Conservation (phyloP, 2,113 vertebrate species). For the Oreotrochilus melanogaster region DNA sequence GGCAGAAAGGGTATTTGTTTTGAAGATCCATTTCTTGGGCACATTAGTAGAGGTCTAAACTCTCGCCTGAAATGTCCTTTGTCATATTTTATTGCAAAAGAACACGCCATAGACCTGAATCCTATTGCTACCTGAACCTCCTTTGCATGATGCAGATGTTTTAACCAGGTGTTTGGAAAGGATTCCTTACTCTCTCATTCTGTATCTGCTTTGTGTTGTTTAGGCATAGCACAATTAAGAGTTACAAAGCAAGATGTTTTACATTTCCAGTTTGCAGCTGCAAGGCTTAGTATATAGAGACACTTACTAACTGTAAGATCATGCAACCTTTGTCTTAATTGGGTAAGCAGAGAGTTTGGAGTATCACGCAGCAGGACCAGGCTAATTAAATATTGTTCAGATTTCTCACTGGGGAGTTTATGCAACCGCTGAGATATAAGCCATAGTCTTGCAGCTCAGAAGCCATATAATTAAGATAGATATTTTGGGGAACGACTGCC, state of each 20-base stretch:
- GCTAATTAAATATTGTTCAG: constrained; percentile 60
- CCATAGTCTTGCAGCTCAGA: background rate
- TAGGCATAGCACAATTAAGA: background rate
- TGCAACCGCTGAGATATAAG: constrained; percentile 15
- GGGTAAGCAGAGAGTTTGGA: constrained; percentile 44
- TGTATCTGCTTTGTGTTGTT: background rate
- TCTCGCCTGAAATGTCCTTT: background rate
- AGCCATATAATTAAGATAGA: constrained; percentile 34
- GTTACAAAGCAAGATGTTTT: background rate
- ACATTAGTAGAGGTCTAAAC: background rate
- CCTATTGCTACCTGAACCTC: background rate
- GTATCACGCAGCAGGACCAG: constrained; percentile 24
- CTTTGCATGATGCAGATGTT: background rate
- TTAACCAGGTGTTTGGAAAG: background rate
- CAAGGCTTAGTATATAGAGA: background rate
- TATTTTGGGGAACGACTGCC: background rate
- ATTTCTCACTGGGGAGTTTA: constrained; percentile 32
- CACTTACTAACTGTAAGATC: background rate
- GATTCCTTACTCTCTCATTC: background rate
- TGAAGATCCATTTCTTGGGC: background rate
- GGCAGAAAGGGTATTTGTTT: background rate
- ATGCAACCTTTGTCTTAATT: constrained; percentile 44
- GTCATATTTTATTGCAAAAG: background rate
- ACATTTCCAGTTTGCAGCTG: background rate
- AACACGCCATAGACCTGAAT: background rate